Base-by-base conservation (phyloP, 2,797 vertebrate species). In the Enteromius thamalakanensis region DNA sequence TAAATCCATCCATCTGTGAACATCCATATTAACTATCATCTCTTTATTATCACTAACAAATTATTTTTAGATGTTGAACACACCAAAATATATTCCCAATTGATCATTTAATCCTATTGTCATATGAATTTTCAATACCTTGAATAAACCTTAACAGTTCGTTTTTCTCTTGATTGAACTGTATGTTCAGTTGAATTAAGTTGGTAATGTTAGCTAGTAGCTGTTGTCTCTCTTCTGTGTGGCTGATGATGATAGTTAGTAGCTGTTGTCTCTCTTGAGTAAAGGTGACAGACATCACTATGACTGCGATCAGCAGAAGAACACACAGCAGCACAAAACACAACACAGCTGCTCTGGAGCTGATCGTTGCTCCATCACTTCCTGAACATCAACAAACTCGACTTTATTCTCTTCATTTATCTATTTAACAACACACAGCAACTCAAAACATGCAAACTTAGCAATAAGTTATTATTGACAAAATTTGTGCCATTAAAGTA, bases 251-350 rank as follows among this genome's bases (percentile, higher is more conserved):
- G 8, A 42, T 42, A 42, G 42, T 42, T 42, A 42, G 42, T 21
- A 53, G 3, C 17, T 53, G 23, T 32, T 29, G 2, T n/a, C 9
- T 75, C 49, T 53, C 71, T 75, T 14, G 2, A 32, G 15, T 51
- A 14, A 23, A 68, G 4, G 19, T 42, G 75, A 69, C 23, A 47
- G 53, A 64, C 55, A 81, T 19, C 32, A 65, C 74, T 42, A n/a
- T 26, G 45, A 72, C n/a, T 4, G 15, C 34, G 71, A 17, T 71
- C 55, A 84, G 72, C 32, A 79, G 45, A 67, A 67, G 77, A 79
- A 67, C 42, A 68, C 60, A 79, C 77, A 79, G 21, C 45, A 79
- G 26, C 19, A 8, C 45, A 29, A 68, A 79, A 65, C 42, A 67
- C 76, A 62, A 58, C 1, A 5, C 11, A 32, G 26, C 76, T 47